Percentiles rank a stretch among this genome's conserved stretches.
Conservation (phyloP, 2,888 invertebrate species). For the Noctua janthe region DNA sequence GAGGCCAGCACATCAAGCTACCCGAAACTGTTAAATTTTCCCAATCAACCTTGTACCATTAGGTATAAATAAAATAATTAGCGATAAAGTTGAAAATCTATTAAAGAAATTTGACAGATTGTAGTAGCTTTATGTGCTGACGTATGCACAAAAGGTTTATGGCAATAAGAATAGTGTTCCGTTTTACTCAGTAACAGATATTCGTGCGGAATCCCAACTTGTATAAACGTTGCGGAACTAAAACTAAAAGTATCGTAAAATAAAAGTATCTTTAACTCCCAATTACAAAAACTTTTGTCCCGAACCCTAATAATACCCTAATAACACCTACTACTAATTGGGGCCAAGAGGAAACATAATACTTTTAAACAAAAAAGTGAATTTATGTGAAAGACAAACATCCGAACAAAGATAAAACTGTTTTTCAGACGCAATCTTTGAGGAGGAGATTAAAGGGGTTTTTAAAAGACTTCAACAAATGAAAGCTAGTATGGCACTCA, state of each 20-base stretch:
- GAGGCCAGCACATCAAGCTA: too few relatives aligned
- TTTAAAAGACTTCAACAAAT: slow-evolving; percentile 25
- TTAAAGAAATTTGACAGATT: too few relatives aligned
- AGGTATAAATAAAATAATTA: too few relatives aligned
- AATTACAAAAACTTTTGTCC: slow-evolving; percentile 9
- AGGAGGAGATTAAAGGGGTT: slow-evolving; percentile 22
- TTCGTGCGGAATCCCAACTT: not conserved
- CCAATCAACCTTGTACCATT: too few relatives aligned
- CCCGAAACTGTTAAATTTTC: too few relatives aligned
- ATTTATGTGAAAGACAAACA: slow-evolving; percentile 48
- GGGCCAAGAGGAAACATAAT: slow-evolving; percentile 2
- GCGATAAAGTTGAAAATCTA: too few relatives aligned
- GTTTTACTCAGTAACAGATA: not conserved
- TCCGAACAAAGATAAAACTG: too few relatives aligned
- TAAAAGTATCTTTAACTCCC: not conserved
- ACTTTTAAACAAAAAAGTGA: slow-evolving; percentile 29
- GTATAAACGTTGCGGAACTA: not conserved
- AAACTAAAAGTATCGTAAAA: slow-evolving; percentile 30
- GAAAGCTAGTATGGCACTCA: slow-evolving; percentile 18
- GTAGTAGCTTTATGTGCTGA: too few relatives aligned
- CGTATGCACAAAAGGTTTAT: not conserved
- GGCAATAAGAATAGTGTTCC: not conserved
- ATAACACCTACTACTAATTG: slow-evolving; percentile 28
- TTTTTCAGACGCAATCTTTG: slow-evolving; percentile 30
- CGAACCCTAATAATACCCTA: too few relatives aligned